Evolutionary conservation across 2,888 invertebrate genomes (phyloP).

Genomic region (Athalia circularis): DNA sequence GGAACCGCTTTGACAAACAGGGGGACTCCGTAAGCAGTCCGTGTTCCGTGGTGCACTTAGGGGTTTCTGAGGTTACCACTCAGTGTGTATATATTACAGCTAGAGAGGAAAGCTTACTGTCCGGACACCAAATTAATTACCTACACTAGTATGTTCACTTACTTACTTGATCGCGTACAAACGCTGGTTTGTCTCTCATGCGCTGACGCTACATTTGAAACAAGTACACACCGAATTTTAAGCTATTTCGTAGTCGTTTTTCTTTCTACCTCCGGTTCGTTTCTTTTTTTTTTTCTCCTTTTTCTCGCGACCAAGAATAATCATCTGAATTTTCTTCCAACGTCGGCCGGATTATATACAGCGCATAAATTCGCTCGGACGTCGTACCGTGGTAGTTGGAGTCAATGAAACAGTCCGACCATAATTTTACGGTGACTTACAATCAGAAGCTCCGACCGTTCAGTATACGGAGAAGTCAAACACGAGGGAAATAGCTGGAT

Average conservation of each 20-base stretch:
- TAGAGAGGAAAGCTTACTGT: conserved; percentile 23
- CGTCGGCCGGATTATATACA: background rate
- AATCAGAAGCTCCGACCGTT: background rate
- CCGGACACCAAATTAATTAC: conserved; percentile 29
- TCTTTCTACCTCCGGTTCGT: too few relatives aligned
- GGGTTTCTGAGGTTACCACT: conserved; percentile 23
- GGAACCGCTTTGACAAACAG: conserved; percentile 32
- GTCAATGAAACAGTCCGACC: background rate
- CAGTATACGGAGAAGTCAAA: background rate
- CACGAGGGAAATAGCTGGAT: background rate
- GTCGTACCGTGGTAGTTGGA: background rate
- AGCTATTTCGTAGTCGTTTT: too few relatives aligned
- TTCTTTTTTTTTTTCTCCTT: too few relatives aligned
- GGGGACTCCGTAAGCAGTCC: conserved; percentile 34
- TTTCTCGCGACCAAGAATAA: too few relatives aligned
- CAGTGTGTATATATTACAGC: conserved; percentile 9
- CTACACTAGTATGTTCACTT: conserved; percentile 11
- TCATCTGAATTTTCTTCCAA: too few relatives aligned
- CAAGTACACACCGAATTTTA: too few relatives aligned
- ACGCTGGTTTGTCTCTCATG: background rate
- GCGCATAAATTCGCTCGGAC: background rate
- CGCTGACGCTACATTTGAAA: background rate
- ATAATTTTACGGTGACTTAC: conserved; percentile 10
- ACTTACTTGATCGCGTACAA: background rate
- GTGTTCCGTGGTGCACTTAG: conserved; percentile 32